Percentiles rank a stretch among this genome's conserved stretches.
Evolutionary conservation across 2,797 vertebrate genomes (phyloP).

Genomic region (Arnoldichthys spilopterus): DNA sequence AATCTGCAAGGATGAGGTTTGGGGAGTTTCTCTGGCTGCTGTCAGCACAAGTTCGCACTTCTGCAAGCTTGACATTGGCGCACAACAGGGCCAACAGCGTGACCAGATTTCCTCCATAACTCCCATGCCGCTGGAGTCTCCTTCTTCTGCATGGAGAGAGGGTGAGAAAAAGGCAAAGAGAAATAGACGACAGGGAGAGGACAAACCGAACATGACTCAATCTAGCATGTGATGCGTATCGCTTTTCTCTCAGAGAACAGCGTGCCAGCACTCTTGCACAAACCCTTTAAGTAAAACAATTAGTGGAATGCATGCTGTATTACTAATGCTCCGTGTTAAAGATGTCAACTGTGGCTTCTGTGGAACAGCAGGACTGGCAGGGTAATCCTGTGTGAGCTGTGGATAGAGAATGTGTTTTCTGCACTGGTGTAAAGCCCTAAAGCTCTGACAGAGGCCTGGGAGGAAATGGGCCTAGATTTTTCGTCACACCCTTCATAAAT

Average conservation of each 20-base stretch:
- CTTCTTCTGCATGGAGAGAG: slow-evolving; percentile 3
- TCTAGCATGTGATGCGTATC: neutral
- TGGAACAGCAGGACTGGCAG: slow-evolving; percentile 33
- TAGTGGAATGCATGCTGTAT: neutral
- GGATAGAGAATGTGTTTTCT: slow-evolving; percentile 32
- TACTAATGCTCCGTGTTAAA: slow-evolving; percentile 21
- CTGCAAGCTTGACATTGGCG: slow-evolving; percentile 19
- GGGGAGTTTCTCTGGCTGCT: slow-evolving; percentile 24
- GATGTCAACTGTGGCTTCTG: slow-evolving; percentile 31
- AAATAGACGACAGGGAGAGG: neutral
- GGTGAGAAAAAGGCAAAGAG: neutral
- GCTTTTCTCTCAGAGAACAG: neutral
- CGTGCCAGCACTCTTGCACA: neutral
- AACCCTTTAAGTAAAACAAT: neutral
- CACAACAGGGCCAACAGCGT: slow-evolving; percentile 16
- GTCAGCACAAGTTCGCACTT: slow-evolving; percentile 43
- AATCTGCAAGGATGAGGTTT: slow-evolving; percentile 31
- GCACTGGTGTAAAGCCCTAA: slow-evolving; percentile 52
- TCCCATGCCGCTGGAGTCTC: slow-evolving; percentile 21
- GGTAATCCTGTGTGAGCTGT: slow-evolving; percentile 19
- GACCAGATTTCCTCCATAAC: slow-evolving; percentile 16
- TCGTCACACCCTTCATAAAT: slow-evolving; percentile 58
- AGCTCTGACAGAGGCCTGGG: slow-evolving; percentile 38
- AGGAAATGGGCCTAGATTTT: slow-evolving; percentile 52
- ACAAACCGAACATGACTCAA: neutral